Base-by-base conservation (phyloP, 2,888 invertebrate species). In the Spodoptera littoralis region DNA sequence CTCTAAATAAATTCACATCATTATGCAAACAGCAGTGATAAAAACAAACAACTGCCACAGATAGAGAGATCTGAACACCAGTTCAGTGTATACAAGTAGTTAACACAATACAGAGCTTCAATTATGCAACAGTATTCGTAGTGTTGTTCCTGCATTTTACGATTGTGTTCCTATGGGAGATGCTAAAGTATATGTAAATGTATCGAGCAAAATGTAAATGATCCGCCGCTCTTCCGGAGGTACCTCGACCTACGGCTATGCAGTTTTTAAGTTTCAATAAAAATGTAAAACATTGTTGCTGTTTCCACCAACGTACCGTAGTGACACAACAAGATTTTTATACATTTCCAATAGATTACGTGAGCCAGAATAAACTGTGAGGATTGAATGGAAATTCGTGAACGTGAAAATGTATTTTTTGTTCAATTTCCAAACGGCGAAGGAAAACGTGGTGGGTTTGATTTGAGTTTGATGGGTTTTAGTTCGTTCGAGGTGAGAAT, bases 141-240 rank as follows among this genome's bases (percentile, higher is more conserved):
- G 78, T 80, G 82, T 79, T 83, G 81, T 85, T 85, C 81, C 85
- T 88, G 87, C 85, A 86, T 89, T 89, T 90, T 88, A 88, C 82
- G 83, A 84, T 82, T 82, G 77, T 83, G 80, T 83, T 84, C 78
- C 81, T 82, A 71, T 70, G 82, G 74, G 81, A 81, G 77, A 73
- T 54, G 81, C 80, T 81, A 82, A 86, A 84, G 83, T 80, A 82
- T 87, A 90, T 90, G 90, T 86, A 88, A 90, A 90, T 90, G 83
- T 86, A 84, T 84, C 82, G 84, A 77, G 83, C 71, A 80, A 80
- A 81, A 90, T 90, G 88, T 86, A 89, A 90, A 90, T 89, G 84
- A 84, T 80, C 80, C 74, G 65, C 70, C 70, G 70, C 74, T 74
- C 76, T 56, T 60, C 47, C 50, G 55, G 64, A 48, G 27, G n/a